Percentiles rank a stretch among this genome's conserved stretches.
Conservation (phyloP, 2,797 vertebrate genomes). For the Limosa lapponica region DNA sequence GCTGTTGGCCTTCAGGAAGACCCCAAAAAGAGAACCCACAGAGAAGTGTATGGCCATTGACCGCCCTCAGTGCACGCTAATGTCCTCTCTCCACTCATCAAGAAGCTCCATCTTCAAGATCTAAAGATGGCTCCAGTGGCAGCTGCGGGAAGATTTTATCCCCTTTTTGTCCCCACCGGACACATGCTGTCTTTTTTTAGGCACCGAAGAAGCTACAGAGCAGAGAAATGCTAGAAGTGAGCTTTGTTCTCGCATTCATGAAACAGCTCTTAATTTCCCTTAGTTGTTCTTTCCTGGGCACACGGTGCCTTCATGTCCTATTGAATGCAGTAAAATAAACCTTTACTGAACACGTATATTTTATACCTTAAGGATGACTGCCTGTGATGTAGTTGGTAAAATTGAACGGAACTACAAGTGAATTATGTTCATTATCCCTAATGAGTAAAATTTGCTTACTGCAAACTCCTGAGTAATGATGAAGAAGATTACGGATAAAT, state of each 20-base stretch:
- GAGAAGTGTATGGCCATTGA: fast-evolving
- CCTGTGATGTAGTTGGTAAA: background rate
- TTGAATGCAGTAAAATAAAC: background rate
- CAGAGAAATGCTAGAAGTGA: background rate
- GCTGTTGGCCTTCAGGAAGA: background rate
- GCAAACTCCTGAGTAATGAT: background rate
- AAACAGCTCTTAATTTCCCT: background rate
- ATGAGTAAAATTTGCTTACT: background rate
- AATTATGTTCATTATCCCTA: slow-evolving; percentile 8
- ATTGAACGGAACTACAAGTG: background rate
- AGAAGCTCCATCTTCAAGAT: background rate
- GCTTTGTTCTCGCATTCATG: background rate
- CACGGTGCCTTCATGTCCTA: background rate
- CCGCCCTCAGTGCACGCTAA: fast-evolving
- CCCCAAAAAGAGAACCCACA: background rate
- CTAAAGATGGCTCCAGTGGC: background rate
- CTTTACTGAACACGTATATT: background rate
- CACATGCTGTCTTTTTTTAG: background rate
- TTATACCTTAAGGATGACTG: background rate
- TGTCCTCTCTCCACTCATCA: fast-evolving
- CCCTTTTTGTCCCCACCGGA: background rate
- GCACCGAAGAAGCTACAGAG: background rate
- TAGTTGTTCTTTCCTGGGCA: background rate
- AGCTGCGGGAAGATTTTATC: background rate
- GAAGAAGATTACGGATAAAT: background rate